These are phyloP conservation scores for Andricus curvator DNA, from an alignment of 2,888 invertebrate genomes.

Conservation along the genomic window DNA sequence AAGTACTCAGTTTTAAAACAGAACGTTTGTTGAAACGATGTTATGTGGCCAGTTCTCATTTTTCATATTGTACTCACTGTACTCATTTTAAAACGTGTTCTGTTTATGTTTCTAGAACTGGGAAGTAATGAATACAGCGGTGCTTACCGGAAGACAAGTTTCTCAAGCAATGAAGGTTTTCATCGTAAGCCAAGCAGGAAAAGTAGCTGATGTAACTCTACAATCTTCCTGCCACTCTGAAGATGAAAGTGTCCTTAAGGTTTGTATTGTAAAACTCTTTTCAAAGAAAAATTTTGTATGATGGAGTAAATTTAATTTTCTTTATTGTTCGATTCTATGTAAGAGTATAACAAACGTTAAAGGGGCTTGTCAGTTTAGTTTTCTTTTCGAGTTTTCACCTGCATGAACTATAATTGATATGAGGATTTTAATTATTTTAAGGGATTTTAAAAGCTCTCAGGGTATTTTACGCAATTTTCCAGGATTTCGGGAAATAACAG, in stretches of 20 bases:
- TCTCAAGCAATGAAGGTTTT: constrained; percentile 97
- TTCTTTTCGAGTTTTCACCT: too few relatives aligned
- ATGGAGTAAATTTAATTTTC: not conserved
- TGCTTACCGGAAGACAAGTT: constrained; percentile 95
- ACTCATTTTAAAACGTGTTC: constrained; percentile 25
- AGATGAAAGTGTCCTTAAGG: constrained; percentile 97
- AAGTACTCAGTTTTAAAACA: not conserved
- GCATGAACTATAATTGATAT: too few relatives aligned
- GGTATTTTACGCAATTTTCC: too few relatives aligned
- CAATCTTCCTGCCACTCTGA: constrained; percentile 97
- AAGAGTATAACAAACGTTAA: too few relatives aligned
- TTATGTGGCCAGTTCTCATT: constrained; percentile 30
- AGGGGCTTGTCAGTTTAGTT: too few relatives aligned
- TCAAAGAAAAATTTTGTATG: not conserved
- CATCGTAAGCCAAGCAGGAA: constrained; percentile 95
- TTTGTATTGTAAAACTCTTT: constrained; percentile 69
- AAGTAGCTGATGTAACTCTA: constrained; percentile 95
- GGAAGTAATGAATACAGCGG: constrained; percentile 97
- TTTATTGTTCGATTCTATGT: not conserved
- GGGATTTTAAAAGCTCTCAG: too few relatives aligned
- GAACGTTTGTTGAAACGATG: constrained; percentile 10
- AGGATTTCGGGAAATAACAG: too few relatives aligned
- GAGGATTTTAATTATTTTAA: too few relatives aligned
- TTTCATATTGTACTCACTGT: constrained; percentile 5
- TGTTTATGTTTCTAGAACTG: constrained; percentile 85